Base-by-base conservation (phyloP, 1,140 invertebrate species). In the Pectinophora gossypiella region DNA sequence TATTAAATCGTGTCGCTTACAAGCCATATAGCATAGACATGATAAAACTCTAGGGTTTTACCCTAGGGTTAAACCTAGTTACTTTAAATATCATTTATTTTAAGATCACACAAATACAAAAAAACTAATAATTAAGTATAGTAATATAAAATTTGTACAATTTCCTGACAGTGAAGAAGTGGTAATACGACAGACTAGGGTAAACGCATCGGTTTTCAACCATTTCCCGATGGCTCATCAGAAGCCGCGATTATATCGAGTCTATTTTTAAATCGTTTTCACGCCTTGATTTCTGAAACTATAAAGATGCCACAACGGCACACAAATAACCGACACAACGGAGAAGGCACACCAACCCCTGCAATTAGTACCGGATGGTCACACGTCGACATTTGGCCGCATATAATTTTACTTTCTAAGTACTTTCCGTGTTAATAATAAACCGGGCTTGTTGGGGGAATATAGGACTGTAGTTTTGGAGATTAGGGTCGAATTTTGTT, bases 331-430 rank as follows among this genome's bases (percentile, higher is more conserved):
- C 38, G 27, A 52, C 45, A 57, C 64, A 65, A 68, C 59, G 64
- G 61, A 63, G 60, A 72, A 68, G 63, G 61, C 66, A 68, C 64
- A 56, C 61, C 72, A 72, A 67, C 71, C 76, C 72, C 71, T 23
- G 68, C 80, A 85, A 85, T 85, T 85, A 85, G 80, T 76, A 81
- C 57, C 80, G 82, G 76, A 77, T 77, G 80, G 76, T 82, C 79
- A 84, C 82, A 82, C 80, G 70, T 81, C 72, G 70, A 77, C 74
- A 69, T 83, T 80, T 54, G 70, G 64, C 57, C 68, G 54, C 66
- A 71, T 80, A 85, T 83, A 82, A 85, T 85, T 85, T 85, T 82
- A 79, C 78, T 82, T 81, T 81, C 72, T 85, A 83, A 85, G 79
- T 83, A 85, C 75, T 68, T 77, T 79, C 71, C 59, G 67, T 75